Evolutionary conservation across 2,888 invertebrate species (phyloP).

Genomic region (Heteromurus nitidus): DNA sequence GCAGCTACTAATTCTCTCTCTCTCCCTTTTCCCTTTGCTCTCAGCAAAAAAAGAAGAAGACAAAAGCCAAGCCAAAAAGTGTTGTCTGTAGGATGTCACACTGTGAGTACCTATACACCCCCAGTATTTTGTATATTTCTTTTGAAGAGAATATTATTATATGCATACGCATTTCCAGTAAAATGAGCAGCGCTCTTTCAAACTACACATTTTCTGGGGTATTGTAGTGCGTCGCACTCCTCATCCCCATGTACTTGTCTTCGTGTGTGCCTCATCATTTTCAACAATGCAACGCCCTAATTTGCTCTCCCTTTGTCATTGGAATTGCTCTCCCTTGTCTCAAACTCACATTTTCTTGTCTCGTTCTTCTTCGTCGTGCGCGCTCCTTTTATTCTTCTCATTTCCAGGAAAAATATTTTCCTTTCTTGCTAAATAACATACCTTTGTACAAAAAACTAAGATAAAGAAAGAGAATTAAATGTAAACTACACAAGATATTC

Average conservation of each 20-base stretch:
- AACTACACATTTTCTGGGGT: constrained; percentile 12
- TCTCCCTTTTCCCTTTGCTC: constrained; percentile 48
- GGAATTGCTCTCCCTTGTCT: constrained; percentile 3
- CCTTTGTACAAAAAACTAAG: constrained; percentile 17
- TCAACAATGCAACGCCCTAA: constrained; percentile 53
- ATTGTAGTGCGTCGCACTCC: too few species aligned
- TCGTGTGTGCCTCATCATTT: constrained; percentile 30
- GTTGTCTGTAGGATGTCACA: constrained; percentile 21
- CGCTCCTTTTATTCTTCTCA: constrained; percentile 27
- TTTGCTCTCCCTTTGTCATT: constrained; percentile 51
- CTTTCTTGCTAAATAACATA: constrained; percentile 29
- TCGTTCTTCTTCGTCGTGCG: constrained; percentile 14
- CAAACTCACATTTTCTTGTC: constrained; percentile 13
- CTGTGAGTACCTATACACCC: constrained; percentile 1
- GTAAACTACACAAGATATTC: too few species aligned
- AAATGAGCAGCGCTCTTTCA: neutral
- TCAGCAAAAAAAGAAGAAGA: constrained; percentile 34
- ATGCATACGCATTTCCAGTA: constrained; percentile 8
- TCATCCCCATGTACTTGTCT: constrained; percentile 26
- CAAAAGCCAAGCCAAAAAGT: constrained; percentile 41
- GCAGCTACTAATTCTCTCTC: constrained; percentile 59
- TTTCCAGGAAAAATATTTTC: too few species aligned
- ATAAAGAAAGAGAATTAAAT: constrained; percentile 26
- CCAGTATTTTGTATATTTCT: constrained; percentile 3
- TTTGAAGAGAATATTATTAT: too few species aligned